These are phyloP conservation scores for Brachymystax lenok DNA, from an alignment of 2,797 vertebrate species.

Conservation along the genomic window DNA sequence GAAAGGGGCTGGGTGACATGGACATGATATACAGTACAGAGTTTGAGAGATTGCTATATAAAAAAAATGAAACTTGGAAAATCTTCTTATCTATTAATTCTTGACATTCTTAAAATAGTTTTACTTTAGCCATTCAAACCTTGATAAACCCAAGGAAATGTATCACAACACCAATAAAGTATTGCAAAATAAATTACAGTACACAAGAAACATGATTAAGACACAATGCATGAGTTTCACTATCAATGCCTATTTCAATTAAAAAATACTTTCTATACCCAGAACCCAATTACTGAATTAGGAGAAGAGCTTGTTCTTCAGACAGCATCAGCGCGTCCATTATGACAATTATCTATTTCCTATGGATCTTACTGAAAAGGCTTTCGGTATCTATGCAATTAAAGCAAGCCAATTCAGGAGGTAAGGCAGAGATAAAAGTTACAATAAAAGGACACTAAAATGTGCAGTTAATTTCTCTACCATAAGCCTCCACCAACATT, in stretches of 20 bases:
- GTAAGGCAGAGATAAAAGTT: slow-evolving; percentile 48
- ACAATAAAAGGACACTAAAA: no score
- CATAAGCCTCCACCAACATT: no score
- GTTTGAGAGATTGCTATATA: background rate
- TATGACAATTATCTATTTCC: background rate
- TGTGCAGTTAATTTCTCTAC: no score
- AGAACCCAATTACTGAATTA: slow-evolving; percentile 49
- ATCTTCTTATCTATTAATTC: background rate
- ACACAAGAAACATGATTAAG: slow-evolving; percentile 46
- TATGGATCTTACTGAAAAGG: background rate
- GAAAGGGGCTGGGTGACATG: background rate
- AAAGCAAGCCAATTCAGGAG: slow-evolving; percentile 42
- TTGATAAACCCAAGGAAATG: background rate
- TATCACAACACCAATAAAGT: background rate
- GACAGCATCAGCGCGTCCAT: background rate
- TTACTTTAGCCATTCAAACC: background rate
- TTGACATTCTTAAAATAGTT: background rate
- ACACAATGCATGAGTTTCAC: slow-evolving; percentile 36
- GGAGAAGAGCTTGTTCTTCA: slow-evolving; percentile 15
- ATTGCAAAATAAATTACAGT: slow-evolving; percentile 3
- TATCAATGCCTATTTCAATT: slow-evolving; percentile 47
- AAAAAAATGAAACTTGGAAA: no score
- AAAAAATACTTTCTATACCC: slow-evolving; percentile 46
- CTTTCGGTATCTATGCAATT: slow-evolving; percentile 31
- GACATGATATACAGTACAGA: background rate